Conservation (phyloP, 2,113 vertebrate species). For the Leiothrix lutea region DNA sequence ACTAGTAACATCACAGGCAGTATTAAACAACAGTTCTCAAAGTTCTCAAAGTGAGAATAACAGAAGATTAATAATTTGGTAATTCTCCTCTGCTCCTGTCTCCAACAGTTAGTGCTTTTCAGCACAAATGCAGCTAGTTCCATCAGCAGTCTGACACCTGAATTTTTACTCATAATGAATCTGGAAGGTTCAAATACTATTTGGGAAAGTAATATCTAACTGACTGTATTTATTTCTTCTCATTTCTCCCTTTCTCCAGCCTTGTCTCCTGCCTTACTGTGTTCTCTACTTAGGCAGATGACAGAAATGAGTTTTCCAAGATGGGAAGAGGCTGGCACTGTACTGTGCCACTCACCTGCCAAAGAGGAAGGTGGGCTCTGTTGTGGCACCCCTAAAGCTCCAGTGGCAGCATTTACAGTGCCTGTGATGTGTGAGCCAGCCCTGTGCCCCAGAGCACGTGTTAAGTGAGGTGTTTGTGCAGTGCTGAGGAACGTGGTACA, state of each 20-base stretch:
- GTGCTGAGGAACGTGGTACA: neutral
- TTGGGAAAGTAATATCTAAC: neutral
- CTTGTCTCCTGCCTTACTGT: neutral
- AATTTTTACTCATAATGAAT: neutral
- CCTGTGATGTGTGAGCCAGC: neutral
- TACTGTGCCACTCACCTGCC: neutral
- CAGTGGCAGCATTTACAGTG: neutral
- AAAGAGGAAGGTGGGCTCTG: neutral
- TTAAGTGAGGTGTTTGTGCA: fast-evolving
- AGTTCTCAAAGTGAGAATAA: neutral
- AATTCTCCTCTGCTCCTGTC: neutral
- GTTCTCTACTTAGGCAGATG: neutral
- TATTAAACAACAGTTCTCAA: neutral
- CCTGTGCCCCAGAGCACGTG: neutral
- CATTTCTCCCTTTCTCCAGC: neutral
- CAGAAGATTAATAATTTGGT: neutral
- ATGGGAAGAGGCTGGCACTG: neutral
- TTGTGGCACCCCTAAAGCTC: neutral
- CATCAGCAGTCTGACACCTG: neutral
- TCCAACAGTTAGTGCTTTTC: neutral
- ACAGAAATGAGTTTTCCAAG: neutral
- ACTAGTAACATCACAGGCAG: neutral
- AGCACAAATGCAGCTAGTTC: neutral
- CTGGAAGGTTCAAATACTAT: neutral
- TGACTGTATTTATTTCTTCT: neutral